Evolutionary conservation across 1,140 invertebrate genomes (phyloP).

Genomic region (Dendrolimus kikuchii): DNA sequence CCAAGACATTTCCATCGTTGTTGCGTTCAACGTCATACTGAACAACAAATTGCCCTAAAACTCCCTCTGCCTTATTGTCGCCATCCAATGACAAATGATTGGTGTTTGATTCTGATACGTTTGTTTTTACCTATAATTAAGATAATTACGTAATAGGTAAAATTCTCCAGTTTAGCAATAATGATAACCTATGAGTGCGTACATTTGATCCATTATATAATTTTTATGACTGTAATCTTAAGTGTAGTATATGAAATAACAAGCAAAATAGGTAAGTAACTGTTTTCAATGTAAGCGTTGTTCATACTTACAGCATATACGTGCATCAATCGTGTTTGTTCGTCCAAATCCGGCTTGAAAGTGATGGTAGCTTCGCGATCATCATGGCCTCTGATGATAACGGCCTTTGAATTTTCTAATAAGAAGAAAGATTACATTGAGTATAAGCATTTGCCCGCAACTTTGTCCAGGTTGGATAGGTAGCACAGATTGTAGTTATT

Average conservation of each 20-base stretch:
- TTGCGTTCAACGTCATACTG: slow-evolving; percentile 76
- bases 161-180: too few species aligned
- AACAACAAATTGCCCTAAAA: slow-evolving; percentile 76
- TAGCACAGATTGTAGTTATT: neutral
- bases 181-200: too few species aligned
- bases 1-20: slow-evolving; percentile 74
- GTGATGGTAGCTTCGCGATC: slow-evolving; percentile 44
- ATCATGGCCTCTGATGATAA: slow-evolving; percentile 30
- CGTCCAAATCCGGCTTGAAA: slow-evolving; percentile 65
- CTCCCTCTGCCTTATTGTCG: slow-evolving; percentile 50
- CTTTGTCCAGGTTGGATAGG: neutral
- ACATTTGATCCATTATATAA: too few species aligned
- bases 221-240: too few species aligned
- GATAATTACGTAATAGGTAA: too few species aligned
- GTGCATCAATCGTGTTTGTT: slow-evolving; percentile 60
- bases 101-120: slow-evolving; percentile 22
- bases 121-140: slow-evolving; percentile 33
- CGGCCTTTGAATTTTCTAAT: slow-evolving; percentile 43
- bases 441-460: neutral
- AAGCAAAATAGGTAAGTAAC: too few species aligned
- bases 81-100: slow-evolving; percentile 16
- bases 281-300: too few species aligned
- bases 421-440: slow-evolving; percentile 13
- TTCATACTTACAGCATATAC: slow-evolving; percentile 34
- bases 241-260: too few species aligned